Evolutionary conservation across 2,888 invertebrate genomes (phyloP), one percentile per base, ranked within the genome.

Genomic region (Clepsis dumicolana): DNA sequence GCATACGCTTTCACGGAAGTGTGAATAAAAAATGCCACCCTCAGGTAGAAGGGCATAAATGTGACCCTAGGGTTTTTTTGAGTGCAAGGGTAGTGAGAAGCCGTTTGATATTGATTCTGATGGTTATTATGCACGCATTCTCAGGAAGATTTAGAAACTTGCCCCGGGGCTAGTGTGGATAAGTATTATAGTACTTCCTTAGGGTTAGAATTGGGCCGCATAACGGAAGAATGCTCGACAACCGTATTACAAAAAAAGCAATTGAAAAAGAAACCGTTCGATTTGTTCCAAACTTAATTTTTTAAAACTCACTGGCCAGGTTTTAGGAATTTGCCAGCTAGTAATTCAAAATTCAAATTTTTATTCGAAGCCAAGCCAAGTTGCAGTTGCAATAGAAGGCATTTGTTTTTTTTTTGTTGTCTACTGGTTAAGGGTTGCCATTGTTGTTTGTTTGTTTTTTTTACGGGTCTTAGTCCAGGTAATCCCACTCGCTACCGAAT

Each of bases 11-110:
- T 87, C 90, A 86, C 90, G 91, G 92, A 93, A 92, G 92, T 92
- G 90, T 92, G 89, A 91, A 92, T 90, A 92, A 92, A 73, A 93
- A 92, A 89, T 87, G 87, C 90, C 89, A 88, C 92, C 93, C 93
- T 85, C 90, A 91, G 91, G 90, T 89, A 88, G 78, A 78, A 86
- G 89, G 92, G 91, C 44, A 44, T n/a, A 44, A 44, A 44, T 44
- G 44, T 90, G 86, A 87, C 90, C 91, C 88, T 73, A 79, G 84
- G 77, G 85, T 86, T 89, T 89, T 32, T 87, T 85, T 81, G 76
- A 84, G 81, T 83, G 75, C 77, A 77, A 78, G 81, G 83, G 91
- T 88, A 91, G 92, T 83, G 82, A 91, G 91, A 91, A 90, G 85
- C 83, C 77, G 80, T 80, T 81, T 79, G 81, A 83, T 81, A 82